Evolutionary conservation across 2,113 vertebrate genomes (phyloP), one percentile per base, ranked within the genome.

Genomic region (Polypterus bichir): DNA sequence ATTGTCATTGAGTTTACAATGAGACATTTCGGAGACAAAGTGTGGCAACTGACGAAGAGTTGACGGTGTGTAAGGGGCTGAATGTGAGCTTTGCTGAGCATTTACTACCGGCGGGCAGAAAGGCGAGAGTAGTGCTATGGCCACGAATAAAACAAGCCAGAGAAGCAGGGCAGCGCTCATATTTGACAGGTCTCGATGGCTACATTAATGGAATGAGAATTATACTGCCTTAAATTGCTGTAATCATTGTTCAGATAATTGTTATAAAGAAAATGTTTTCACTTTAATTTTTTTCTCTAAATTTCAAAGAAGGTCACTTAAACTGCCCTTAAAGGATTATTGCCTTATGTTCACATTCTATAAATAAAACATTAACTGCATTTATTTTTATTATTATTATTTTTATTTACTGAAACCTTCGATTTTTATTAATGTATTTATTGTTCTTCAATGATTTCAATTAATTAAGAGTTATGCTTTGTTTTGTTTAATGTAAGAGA

Each of bases 71-170:
- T n/a, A n/a, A n/a, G n/a, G n/a, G n/a, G n/a, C n/a, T n/a, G n/a
- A 51, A 49, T 51, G n/a, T 61, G 3, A 61, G 59, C 4, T 49
- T 61, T 51, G 48, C 48, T 44, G 47, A 61, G 59, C 48, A 61
- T 44, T 5, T 51, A 10, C 48, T 51, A 49, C 48, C 59, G 44
- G 59, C 59, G 27, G 59, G 52, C 7, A 49, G 48, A 44, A 49
- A 61, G 48, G 59, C 59, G 7, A 49, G 59, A 61, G 59, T 49
- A 27, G 10, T 44, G 45, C 7, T 54, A 46, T 62, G 49, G 60
- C 60, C 60, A 54, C 60, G 54, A 52, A 62, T 62, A 9, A 62
- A 54, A 52, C 60, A 62, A 54, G 60, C 60, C 1, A 62, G 60
- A 62, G 49, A 44, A 54, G 49, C 49, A 45, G 60, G 60, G 7